These are phyloP conservation scores for Candidula unifasciata DNA, from an alignment of 2,888 invertebrate species.

Conservation along the genomic window DNA sequence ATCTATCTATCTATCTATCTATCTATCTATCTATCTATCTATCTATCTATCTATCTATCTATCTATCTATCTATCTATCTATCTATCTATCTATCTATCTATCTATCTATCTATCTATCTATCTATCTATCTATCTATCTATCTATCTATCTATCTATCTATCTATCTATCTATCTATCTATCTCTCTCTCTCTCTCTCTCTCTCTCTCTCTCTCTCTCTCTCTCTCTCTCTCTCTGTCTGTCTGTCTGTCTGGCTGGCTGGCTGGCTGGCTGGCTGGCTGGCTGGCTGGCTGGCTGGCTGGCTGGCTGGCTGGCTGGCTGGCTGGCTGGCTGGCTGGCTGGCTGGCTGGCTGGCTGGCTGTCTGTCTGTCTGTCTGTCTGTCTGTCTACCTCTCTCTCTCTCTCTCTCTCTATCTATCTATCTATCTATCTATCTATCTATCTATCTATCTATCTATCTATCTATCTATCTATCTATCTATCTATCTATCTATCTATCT, in stretches of 20 bases:
- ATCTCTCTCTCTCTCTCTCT: neutral
- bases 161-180: constrained; percentile 4
- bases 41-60: neutral
- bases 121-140: constrained; percentile 8
- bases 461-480: too few relatives aligned
- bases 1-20: constrained; percentile 8
- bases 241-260: neutral
- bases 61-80: neutral
- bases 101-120: constrained; percentile 8
- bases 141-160: constrained; percentile 8
- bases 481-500: too few relatives aligned
- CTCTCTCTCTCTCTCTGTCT: neutral
- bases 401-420: too few relatives aligned
- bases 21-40: constrained; percentile 8
- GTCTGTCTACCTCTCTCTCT: too few relatives aligned
- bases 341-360: too few relatives aligned
- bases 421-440: too few relatives aligned
- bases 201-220: neutral
- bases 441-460: too few relatives aligned
- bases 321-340: too few relatives aligned
- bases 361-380: too few relatives aligned
- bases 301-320: too few relatives aligned
- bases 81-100: neutral
- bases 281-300: too few relatives aligned
- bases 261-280: neutral